phyloP scores from a whole-genome alignment of 2,888 invertebrate genomes.

The Melanargia galathea region DNA sequence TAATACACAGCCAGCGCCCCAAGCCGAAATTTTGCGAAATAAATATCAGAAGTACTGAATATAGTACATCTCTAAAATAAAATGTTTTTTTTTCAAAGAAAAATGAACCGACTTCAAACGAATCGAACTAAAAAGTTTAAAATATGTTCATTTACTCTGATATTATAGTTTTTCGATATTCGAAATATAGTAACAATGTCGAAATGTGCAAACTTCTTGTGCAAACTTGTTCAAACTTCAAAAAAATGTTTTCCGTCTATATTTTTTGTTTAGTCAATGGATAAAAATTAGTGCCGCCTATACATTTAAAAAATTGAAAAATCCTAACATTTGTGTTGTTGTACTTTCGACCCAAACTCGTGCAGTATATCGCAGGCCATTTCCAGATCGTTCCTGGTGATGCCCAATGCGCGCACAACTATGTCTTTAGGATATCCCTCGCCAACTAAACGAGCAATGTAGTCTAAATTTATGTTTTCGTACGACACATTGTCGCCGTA shows the following conservation, averaged over 20 bases:
- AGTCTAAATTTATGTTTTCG: constrained; percentile 95
- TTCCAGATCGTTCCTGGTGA: constrained; percentile 95
- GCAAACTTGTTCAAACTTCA: no score
- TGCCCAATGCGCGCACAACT: constrained; percentile 94
- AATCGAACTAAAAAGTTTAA: no score
- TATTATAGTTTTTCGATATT: no score
- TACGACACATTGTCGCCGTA: constrained; percentile 85
- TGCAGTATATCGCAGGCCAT: constrained; percentile 98
- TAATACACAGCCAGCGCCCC: no score
- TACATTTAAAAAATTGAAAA: constrained; percentile 18
- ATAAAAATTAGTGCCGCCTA: constrained; percentile 25
- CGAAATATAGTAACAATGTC: no score
- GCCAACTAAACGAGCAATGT: constrained; percentile 92
- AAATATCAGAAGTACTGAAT: no score
- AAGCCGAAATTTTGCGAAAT: no score
- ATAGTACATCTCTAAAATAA: no score
- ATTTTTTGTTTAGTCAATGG: background rate
- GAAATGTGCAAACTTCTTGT: no score
- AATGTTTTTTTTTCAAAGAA: no score
- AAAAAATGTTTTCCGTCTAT: background rate
- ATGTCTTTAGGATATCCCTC: constrained; percentile 96
- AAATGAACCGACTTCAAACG: no score
- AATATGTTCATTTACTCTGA: no score
- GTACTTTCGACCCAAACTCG: constrained; percentile 88
- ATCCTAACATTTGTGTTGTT: constrained; percentile 68